phyloP scores from a whole-genome alignment of 2,797 vertebrate genomes.

The Lacerta agilis region DNA sequence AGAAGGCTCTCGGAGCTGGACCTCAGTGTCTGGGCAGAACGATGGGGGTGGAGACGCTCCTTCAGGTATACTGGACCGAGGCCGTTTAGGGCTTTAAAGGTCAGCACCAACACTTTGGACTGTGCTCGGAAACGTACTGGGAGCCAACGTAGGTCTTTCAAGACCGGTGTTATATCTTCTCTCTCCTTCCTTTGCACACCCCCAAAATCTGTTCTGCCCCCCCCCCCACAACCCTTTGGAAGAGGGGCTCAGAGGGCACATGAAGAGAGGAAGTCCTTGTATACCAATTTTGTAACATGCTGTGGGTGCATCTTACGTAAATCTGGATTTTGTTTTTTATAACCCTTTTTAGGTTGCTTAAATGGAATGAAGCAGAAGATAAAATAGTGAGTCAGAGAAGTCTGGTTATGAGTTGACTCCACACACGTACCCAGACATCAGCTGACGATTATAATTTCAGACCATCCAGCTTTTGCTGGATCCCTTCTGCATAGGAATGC shows the following conservation, averaged over 20 bases:
- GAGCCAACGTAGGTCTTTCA: no score
- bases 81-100: no score
- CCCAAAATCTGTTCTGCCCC: no score
- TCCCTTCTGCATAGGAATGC: conserved; percentile 30
- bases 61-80: no score
- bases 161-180: no score
- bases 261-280: neutral
- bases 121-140: no score
- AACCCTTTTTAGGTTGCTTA: neutral
- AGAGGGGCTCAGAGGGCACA: neutral
- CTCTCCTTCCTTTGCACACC: no score
- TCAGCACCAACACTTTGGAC: no score
- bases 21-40: no score
- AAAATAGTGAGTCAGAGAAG: conserved; percentile 22
- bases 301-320: neutral
- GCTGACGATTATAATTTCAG: conserved; percentile 17
- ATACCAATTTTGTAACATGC: neutral
- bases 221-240: no score
- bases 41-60: no score
- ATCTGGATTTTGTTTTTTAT: neutral
- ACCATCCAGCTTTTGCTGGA: neutral
- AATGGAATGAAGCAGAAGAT: neutral
- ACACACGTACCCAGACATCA: neutral
- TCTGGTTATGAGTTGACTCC: neutral
- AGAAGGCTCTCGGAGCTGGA: no score